These are phyloP conservation scores for Aphidoletes aphidimyza DNA, from an alignment of 2,888 invertebrate genomes.

Conservation along the genomic window DNA sequence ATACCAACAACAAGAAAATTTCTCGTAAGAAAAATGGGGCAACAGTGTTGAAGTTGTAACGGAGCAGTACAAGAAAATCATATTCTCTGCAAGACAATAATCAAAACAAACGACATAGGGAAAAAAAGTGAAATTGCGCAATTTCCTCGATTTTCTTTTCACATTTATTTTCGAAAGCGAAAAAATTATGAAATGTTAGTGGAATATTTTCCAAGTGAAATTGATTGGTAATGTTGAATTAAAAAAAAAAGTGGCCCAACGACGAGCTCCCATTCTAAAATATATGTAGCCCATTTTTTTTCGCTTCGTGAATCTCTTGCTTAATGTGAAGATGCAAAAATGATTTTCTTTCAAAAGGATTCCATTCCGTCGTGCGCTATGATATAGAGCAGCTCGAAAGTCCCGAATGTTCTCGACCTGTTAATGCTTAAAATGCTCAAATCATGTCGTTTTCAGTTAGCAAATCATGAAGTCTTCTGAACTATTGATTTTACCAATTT, in stretches of 20 bases:
- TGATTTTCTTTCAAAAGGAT: background rate
- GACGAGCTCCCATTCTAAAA: background rate
- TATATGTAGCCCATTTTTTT: background rate
- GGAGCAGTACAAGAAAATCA: constrained; percentile 12
- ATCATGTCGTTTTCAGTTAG: constrained; percentile 25
- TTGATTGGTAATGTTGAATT: constrained; percentile 17
- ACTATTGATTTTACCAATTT: constrained; percentile 44
- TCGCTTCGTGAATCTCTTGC: background rate
- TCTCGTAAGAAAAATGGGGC: background rate
- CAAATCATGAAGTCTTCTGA: constrained; percentile 21
- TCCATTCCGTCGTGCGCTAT: background rate
- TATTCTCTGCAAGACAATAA: constrained; percentile 49
- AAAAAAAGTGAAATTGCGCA: background rate
- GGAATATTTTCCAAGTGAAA: constrained; percentile 2
- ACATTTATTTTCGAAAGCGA: background rate
- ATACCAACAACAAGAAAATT: constrained; percentile 29
- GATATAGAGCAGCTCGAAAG: background rate
- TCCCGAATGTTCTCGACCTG: background rate
- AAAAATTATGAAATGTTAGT: background rate
- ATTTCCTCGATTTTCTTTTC: background rate
- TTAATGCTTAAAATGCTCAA: constrained; percentile 7
- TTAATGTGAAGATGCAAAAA: background rate
- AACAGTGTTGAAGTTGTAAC: constrained; percentile 6
- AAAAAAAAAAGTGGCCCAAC: constrained; percentile 47
- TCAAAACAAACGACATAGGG: constrained; percentile 11